Base-by-base conservation (phyloP, 1,140 invertebrate genomes). In the Leptopilina clavipes region DNA sequence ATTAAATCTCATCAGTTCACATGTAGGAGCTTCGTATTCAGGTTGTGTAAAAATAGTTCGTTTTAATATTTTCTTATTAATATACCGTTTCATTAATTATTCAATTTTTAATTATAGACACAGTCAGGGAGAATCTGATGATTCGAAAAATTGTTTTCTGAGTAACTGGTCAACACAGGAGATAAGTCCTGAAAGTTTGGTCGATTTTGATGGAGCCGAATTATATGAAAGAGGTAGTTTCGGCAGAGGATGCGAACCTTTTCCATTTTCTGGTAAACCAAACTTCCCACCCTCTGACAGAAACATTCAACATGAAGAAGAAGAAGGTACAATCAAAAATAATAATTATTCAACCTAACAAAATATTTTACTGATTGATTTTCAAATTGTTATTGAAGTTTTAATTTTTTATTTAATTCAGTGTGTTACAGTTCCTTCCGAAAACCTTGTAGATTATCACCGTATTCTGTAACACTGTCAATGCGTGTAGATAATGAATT, bases 181-280 rank as follows among this genome's bases (percentile, higher is more conserved):
- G 73, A 92, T 95, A 72, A 91, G 93, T 73, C 92, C 92, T 9
- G 88, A 92, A 0, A 89, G 92, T 11, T 93, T 94, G 85, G 85
- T 89, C 0, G 84, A 88, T 19, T 82, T 88, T 84, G 84, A 89
- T 6, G 91, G 92, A 0, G 94, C 94, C 48, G 95, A 96, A 85
- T 89, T 96, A 19, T 96, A 95, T 76, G 93, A 95, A 72, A 89
- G 95, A 56, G 95, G 94, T 0, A 96, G 95, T 85, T 96, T 94
- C 79, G 95, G 95, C 0, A 92, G 94, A 71, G 95, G 95, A 1
- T 96, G 95, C 78, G 94, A 96, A 86, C 92, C 94, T 1, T 91
- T 92, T 82, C 91, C 81, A 12, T 81, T 83, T 59, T 76, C 88
- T 65, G 86, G 86, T 56, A 22, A 18, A 45, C 70, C 65, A 18